phyloP scores from a whole-genome alignment of 2,113 vertebrate species.

The Xiphias gladius region DNA sequence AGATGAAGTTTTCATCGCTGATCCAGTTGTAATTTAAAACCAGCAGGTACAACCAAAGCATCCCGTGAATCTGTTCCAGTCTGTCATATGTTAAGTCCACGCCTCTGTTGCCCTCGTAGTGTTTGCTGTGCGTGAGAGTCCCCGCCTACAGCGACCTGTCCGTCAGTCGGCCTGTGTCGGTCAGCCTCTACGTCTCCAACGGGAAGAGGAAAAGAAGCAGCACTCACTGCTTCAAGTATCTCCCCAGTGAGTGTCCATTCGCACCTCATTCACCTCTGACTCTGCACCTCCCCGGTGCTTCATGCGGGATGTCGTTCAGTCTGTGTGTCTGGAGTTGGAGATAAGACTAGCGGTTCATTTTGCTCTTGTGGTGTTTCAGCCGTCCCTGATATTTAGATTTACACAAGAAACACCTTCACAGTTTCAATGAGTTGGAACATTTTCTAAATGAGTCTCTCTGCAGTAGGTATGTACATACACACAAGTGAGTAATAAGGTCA shows the following conservation, averaged over 20 bases:
- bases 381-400: too few relatives aligned
- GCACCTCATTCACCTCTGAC: background rate
- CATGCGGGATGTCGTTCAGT: too few relatives aligned
- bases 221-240: constrained; percentile 91
- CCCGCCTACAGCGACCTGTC: constrained; percentile 90
- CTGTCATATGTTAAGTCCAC: background rate
- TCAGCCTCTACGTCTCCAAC: constrained; percentile 92
- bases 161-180: constrained; percentile 86
- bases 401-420: too few relatives aligned
- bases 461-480: too few relatives aligned
- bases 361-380: too few relatives aligned
- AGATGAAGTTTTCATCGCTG: background rate
- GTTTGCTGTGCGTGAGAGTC: constrained; percentile 87
- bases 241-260: constrained; percentile 85
- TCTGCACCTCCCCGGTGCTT: too few relatives aligned
- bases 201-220: constrained; percentile 92
- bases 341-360: too few relatives aligned
- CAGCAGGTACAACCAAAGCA: background rate
- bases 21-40: background rate
- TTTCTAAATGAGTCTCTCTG: too few relatives aligned
- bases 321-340: too few relatives aligned
- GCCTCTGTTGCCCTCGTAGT: constrained; percentile 68
- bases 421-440: too few relatives aligned
- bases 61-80: background rate
- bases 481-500: too few relatives aligned